A percentile compares a stretch with the other conserved stretches of the same genome.
Conservation (phyloP, 2,888 invertebrate species). For the Cyaniris semiargus region DNA sequence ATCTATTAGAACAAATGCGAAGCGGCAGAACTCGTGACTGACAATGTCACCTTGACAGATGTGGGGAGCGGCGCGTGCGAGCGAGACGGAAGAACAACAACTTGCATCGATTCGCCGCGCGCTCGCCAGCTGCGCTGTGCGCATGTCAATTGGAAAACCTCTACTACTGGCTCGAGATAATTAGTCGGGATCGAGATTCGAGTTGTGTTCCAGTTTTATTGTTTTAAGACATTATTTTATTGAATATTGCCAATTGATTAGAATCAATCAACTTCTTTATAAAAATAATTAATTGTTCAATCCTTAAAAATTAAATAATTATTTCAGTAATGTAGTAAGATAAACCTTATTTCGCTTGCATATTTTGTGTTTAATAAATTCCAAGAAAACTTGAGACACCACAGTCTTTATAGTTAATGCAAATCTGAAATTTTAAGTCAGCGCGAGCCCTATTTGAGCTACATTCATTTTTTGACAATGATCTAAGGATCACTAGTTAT, state of each 20-base stretch:
- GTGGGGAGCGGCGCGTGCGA: constrained; percentile 50
- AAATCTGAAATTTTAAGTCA: no score
- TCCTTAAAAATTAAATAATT: no score
- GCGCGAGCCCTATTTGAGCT: no score
- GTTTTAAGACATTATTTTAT: background rate
- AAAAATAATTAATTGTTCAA: no score
- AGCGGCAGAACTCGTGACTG: constrained; percentile 50
- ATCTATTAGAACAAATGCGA: constrained; percentile 56
- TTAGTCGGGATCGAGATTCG: background rate
- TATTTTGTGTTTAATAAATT: no score
- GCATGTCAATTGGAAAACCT: constrained; percentile 65
- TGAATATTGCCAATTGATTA: background rate
- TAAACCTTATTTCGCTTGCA: no score
- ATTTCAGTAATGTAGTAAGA: no score
- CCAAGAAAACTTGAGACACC: no score
- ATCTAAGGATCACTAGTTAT: background rate
- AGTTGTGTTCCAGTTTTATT: constrained; percentile 8
- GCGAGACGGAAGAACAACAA: constrained; percentile 70
- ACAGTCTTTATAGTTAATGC: no score
- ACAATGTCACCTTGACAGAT: constrained; percentile 49
- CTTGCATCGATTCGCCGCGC: constrained; percentile 72
- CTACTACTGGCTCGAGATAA: constrained; percentile 54
- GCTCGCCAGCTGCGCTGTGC: constrained; percentile 47
- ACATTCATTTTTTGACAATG: no score
- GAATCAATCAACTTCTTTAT: no score